Conservation (phyloP, 2,113 vertebrate species). For the Gnathonemus longibarbis region DNA sequence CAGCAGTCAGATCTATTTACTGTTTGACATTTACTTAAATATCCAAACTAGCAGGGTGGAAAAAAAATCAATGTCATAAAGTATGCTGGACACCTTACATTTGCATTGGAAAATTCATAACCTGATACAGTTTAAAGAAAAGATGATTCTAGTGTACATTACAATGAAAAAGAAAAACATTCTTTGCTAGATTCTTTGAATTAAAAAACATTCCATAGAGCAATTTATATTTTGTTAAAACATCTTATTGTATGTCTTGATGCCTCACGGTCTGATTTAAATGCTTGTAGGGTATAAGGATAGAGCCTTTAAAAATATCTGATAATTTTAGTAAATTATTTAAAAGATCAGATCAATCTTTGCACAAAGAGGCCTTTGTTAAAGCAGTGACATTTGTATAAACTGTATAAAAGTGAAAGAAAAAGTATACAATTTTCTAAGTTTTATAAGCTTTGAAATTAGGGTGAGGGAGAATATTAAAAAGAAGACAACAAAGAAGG, state of each 20-base stretch:
- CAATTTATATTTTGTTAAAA: not conserved
- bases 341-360: not conserved
- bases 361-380: not conserved
- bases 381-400: not conserved
- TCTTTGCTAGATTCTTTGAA: not conserved
- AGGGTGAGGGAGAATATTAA: not conserved
- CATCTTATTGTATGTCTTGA: not conserved
- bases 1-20: conserved; percentile 39
- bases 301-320: not conserved
- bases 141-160: not conserved
- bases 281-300: not conserved
- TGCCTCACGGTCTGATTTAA: not conserved
- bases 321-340: not conserved
- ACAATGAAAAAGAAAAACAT: not conserved
- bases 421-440: not conserved
- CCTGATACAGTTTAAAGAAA: not conserved
- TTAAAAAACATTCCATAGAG: not conserved
- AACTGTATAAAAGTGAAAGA: not conserved
- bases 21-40: conserved; percentile 52
- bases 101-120: not conserved
- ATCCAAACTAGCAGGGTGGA: conserved; percentile 37
- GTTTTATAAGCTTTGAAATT: not conserved
- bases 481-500: not conserved
- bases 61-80: conserved; percentile 28
- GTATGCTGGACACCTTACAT: not conserved